Evolutionary conservation across 2,113 vertebrate species (phyloP), one percentile per base, ranked within the genome.

Genomic region (Limanda limanda): DNA sequence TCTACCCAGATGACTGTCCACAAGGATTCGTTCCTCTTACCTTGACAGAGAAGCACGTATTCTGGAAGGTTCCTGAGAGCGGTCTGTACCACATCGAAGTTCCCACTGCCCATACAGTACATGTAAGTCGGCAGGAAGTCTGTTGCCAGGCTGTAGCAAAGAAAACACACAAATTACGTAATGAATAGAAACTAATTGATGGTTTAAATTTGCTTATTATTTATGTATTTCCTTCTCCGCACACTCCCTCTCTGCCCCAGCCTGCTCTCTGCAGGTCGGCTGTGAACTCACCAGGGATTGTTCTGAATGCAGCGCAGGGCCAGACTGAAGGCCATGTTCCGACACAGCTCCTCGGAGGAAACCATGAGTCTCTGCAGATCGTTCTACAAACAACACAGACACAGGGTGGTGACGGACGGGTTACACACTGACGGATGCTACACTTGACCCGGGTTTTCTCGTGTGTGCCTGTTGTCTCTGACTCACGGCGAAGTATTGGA

Each of bases 81-180:
- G 0, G 98, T 99, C 88, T 99, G 98, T 2, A 97, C 96, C 81
- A 99, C 97, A 77, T 99, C 98, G 0, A 97, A 97, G 93, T 98
- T 96, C 1, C 96, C 94, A 69, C 97, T 98, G 62, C 97, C 96
- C 54, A 99, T 93, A 69, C 98, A 99, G 94, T 96, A 97, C 97
- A 99, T 98, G 93, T 96, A 98, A 0, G 98, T 98, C 27, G 98
- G 97, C 70, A 99, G 93, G 90, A 98, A 99, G 78, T 98, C 97
- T 0, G 95, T 95, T 2, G 97, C 97, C 59, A 96, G 92, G 87
- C 98, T 99, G 83, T 17, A 83, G 69, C 62, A 5, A 18, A 5
- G 5, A 51, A 3, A 87, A 74, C 0, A 75, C 74, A 14, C 61
- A 57, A 6, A 21, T 24, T 15, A 15, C 6, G 2, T 11, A 15